phyloP scores from a whole-genome alignment of 2,113 vertebrate species.

The Strix aluco region DNA sequence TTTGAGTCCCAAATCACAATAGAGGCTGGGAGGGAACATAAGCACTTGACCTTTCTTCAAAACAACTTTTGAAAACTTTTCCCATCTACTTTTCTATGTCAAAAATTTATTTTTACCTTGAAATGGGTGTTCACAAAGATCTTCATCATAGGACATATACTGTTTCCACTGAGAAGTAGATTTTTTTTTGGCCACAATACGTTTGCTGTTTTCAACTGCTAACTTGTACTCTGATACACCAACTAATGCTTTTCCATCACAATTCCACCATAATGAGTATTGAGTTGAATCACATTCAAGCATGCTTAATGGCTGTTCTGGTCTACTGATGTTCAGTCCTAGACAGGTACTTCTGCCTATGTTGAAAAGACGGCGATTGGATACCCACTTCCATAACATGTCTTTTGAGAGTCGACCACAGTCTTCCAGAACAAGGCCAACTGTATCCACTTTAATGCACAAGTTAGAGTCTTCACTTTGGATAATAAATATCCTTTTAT shows the following conservation, averaged over 20 bases:
- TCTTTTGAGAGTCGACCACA: slow-evolving; percentile 76
- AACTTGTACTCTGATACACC: slow-evolving; percentile 80
- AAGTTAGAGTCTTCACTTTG: slow-evolving; percentile 79
- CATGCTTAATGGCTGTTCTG: slow-evolving; percentile 74
- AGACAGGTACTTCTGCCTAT: slow-evolving; percentile 83
- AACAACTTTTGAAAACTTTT: not conserved
- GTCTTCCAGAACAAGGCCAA: slow-evolving; percentile 78
- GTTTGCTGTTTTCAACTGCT: slow-evolving; percentile 62
- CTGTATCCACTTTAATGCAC: slow-evolving; percentile 78
- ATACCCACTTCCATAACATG: slow-evolving; percentile 96
- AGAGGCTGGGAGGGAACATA: not conserved
- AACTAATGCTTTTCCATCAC: slow-evolving; percentile 74
- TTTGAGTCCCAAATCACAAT: not conserved
- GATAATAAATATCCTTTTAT: slow-evolving; percentile 86
- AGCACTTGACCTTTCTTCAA: not conserved
- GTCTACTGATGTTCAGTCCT: slow-evolving; percentile 80
- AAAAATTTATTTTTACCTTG: slow-evolving; percentile 79
- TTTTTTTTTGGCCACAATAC: slow-evolving; percentile 76
- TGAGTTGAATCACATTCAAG: slow-evolving; percentile 82
- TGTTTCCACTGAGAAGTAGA: slow-evolving; percentile 79
- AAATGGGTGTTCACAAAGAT: slow-evolving; percentile 85
- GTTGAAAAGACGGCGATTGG: slow-evolving; percentile 86
- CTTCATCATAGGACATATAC: slow-evolving; percentile 77
- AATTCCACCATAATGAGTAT: slow-evolving; percentile 83
- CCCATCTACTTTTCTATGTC: not conserved